Evolutionary conservation across 2,888 invertebrate genomes (phyloP).

Genomic region (Drosophila merina): DNA sequence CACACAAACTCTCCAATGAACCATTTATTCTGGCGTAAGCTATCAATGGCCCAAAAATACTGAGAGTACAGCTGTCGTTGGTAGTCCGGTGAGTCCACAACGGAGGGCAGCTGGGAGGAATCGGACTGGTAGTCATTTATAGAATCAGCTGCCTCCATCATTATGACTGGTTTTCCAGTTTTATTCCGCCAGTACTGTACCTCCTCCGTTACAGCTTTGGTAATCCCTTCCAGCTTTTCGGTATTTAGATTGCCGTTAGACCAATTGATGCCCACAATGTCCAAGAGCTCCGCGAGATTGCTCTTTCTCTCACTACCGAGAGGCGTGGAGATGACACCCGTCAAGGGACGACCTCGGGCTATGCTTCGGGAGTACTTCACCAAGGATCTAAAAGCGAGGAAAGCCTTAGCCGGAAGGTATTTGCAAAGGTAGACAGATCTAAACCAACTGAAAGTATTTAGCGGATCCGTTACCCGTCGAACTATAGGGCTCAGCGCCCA

Average conservation of each 20-base stretch:
- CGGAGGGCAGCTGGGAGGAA: constrained; percentile 77
- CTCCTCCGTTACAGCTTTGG: constrained; percentile 88
- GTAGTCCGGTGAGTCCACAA: constrained; percentile 87
- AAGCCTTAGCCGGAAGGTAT: not conserved
- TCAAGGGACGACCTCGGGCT: constrained; percentile 88
- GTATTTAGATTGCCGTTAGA: constrained; percentile 97
- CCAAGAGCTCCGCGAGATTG: constrained; percentile 88
- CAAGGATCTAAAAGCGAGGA: constrained; percentile 11
- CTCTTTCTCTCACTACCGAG: constrained; percentile 70
- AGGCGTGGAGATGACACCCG: constrained; percentile 89
- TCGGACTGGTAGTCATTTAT: not conserved
- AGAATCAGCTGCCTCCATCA: not conserved
- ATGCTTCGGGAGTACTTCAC: constrained; percentile 39
- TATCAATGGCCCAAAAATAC: constrained; percentile 95
- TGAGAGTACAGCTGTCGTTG: constrained; percentile 91
- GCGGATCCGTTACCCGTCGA: constrained; percentile 85
- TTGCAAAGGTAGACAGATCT: no score
- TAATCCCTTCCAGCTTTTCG: constrained; percentile 91
- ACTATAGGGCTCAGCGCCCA: constrained; percentile 93
- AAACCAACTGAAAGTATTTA: constrained; percentile 90
- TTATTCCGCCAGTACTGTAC: constrained; percentile 91
- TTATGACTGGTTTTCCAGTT: constrained; percentile 90
- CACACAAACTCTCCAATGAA: constrained; percentile 98
- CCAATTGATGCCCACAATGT: constrained; percentile 96
- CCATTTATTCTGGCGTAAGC: constrained; percentile 90